A percentile compares a stretch with the other conserved stretches of the same genome.
These are phyloP conservation scores for Terrapene triunguis DNA, from an alignment of 2,113 vertebrate species.

Conservation along the genomic window DNA sequence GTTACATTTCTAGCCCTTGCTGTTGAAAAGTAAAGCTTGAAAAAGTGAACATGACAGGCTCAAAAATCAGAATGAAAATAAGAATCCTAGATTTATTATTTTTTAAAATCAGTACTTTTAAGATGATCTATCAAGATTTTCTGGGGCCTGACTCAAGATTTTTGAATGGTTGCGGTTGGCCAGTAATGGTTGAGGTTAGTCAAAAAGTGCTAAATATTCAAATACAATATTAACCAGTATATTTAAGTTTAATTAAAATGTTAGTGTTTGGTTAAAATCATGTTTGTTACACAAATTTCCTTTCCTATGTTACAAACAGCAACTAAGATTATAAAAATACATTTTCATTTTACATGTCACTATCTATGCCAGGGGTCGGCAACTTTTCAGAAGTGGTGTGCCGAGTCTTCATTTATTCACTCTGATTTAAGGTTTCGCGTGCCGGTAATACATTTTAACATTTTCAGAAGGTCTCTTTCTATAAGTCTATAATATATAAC, in stretches of 20 bases:
- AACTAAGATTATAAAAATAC: not conserved
- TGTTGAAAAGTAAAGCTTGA: not conserved
- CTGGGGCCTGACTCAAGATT: not conserved
- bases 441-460: too few relatives aligned
- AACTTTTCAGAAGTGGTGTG: too few relatives aligned
- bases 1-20: not conserved
- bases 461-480: too few relatives aligned
- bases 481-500: too few relatives aligned
- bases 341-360: not conserved
- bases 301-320: not conserved
- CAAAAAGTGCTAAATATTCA: not conserved
- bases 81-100: not conserved
- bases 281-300: not conserved
- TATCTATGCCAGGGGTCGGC: too few relatives aligned
- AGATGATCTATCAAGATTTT: not conserved
- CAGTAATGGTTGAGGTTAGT: not conserved
- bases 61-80: not conserved
- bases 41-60: not conserved
- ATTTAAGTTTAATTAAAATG: not conserved
- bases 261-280: not conserved
- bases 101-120: not conserved
- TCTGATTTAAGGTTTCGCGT: too few relatives aligned
- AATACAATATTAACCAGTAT: not conserved
- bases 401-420: too few relatives aligned
- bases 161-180: not conserved